These are phyloP conservation scores for Epinotia brunnichana DNA, from an alignment of 2,888 invertebrate species.

Conservation along the genomic window DNA sequence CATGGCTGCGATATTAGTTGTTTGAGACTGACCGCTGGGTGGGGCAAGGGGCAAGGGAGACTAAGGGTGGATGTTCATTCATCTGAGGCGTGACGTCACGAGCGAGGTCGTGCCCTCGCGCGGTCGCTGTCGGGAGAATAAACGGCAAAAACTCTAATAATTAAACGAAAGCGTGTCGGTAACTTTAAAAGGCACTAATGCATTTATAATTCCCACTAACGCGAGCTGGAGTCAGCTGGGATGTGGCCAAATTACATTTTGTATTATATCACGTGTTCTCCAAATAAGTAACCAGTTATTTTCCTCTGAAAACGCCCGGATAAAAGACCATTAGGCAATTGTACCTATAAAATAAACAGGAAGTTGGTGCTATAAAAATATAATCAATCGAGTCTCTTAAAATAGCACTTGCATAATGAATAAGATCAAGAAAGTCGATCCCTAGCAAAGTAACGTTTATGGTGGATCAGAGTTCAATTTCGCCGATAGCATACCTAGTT, in stretches of 20 bases:
- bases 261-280: conserved; percentile 27
- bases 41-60: conserved; percentile 52
- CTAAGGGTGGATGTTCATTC: conserved; percentile 73
- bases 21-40: conserved; percentile 64
- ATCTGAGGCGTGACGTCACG: conserved; percentile 77
- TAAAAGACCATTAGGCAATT: neutral
- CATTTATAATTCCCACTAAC: conserved; percentile 66
- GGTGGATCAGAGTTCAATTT: neutral
- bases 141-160: conserved; percentile 62
- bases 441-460: neutral
- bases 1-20: conserved; percentile 67
- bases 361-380: neutral
- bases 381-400: neutral
- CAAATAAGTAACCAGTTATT: conserved; percentile 1
- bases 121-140: conserved; percentile 55
- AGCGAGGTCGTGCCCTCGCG: conserved; percentile 75
- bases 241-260: conserved; percentile 45
- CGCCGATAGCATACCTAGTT: neutral
- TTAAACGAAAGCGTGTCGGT: conserved; percentile 50
- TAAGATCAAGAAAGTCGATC: neutral
- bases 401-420: neutral
- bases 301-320: neutral
- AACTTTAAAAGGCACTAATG: conserved; percentile 59
- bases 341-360: neutral
- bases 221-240: conserved; percentile 51